A percentile compares a stretch with the other conserved stretches of the same genome.
phyloP scores from a whole-genome alignment of 1,140 invertebrate species.

The Dinothrombium tinctorium region DNA sequence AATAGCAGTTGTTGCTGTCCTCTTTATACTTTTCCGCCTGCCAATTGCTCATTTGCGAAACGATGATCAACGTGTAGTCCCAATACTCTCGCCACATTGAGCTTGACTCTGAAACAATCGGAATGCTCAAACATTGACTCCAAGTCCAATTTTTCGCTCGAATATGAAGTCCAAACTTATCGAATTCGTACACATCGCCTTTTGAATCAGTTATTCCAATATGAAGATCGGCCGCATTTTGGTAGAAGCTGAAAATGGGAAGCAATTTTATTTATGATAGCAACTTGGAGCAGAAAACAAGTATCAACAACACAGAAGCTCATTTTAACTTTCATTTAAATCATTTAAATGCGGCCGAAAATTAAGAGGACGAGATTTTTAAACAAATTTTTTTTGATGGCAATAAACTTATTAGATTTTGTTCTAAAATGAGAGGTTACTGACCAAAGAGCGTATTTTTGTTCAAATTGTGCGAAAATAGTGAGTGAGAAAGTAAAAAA shows the following conservation, averaged over 20 bases:
- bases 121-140: slow-evolving; percentile 42
- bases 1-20: slow-evolving; percentile 47
- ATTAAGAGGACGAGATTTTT: not conserved
- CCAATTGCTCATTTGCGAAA: slow-evolving; percentile 37
- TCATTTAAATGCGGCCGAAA: not conserved
- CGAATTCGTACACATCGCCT: slow-evolving; percentile 47
- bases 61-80: slow-evolving; percentile 40
- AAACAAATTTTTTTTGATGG: too few relatives aligned
- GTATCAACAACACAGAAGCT: not conserved
- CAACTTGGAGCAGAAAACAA: not conserved
- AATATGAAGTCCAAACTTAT: slow-evolving; percentile 36
- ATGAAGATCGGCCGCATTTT: slow-evolving; percentile 48
- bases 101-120: slow-evolving; percentile 27
- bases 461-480: not conserved
- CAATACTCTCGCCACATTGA: slow-evolving; percentile 40
- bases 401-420: too few relatives aligned
- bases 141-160: slow-evolving; percentile 26
- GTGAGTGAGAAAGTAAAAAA: not conserved
- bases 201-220: slow-evolving; percentile 50
- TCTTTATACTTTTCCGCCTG: slow-evolving; percentile 38
- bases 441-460: not conserved
- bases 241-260: slow-evolving; percentile 36
- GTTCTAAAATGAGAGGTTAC: not conserved
- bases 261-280: not conserved
- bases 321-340: not conserved